Evolutionary conservation across 2,113 vertebrate species (phyloP).

Genomic region (Perca schrenkii): DNA sequence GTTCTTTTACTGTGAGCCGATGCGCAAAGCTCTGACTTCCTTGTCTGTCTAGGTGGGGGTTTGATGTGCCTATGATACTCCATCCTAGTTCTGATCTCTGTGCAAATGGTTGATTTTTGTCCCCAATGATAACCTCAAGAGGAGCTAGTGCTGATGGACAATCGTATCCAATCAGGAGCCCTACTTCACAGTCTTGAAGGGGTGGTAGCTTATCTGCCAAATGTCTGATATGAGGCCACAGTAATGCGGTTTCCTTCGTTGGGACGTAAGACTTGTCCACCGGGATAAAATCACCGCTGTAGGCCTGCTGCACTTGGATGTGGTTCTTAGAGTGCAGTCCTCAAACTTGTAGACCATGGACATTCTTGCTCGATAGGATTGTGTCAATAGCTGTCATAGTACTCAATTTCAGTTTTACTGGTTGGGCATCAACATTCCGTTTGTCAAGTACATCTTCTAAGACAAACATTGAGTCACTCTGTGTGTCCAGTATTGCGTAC

Average conservation of each 20-base stretch:
- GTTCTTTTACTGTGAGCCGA: constrained; percentile 10
- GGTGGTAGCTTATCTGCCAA: not conserved
- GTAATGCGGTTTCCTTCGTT: constrained; percentile 10
- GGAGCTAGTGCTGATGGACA: constrained; percentile 31
- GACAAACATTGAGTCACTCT: constrained; percentile 33
- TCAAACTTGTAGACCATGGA: constrained; percentile 8
- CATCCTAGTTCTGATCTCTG: not conserved
- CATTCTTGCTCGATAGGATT: constrained; percentile 2
- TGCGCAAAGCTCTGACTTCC: constrained; percentile 22
- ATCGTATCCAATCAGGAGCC: constrained; percentile 25
- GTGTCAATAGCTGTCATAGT: constrained; percentile 27
- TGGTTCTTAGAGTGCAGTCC: constrained; percentile 7
- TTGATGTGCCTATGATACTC: constrained; percentile 17
- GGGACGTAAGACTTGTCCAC: constrained; percentile 27
- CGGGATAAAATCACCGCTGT: constrained; percentile 35
- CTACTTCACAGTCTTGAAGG: constrained; percentile 37
- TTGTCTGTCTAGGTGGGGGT: constrained; percentile 19
- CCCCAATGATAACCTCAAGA: not conserved
- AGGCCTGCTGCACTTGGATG: constrained; percentile 27
- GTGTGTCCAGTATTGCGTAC: constrained; percentile 24
- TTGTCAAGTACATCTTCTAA: constrained; percentile 23
- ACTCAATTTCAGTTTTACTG: constrained; percentile 29
- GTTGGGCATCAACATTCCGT: constrained; percentile 4
- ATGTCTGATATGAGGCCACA: constrained; percentile 42
- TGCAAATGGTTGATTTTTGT: constrained; percentile 4